Evolutionary conservation across 2,113 vertebrate genomes (phyloP), one percentile per base, ranked within the genome.

Genomic region (Ammodytes marinus): DNA sequence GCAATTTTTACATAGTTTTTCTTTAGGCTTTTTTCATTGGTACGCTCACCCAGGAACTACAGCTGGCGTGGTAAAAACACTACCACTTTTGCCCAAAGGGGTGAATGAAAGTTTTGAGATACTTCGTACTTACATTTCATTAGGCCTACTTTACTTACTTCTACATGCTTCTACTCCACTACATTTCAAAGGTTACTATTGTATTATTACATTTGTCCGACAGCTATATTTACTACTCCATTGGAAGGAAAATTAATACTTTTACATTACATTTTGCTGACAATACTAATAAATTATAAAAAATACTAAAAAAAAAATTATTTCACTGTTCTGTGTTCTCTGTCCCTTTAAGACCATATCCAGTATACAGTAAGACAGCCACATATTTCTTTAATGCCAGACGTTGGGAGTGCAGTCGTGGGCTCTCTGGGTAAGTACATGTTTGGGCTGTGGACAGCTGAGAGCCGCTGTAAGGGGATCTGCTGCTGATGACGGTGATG

Each of bases 401-500:
- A 77, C 88, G 46, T 49, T 27, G 27, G 27, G 27, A 27, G 27
- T 27, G 27, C 27, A 27, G 27, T 83, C 5, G 52, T 74, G 89
- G 73, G 89, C 85, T 78, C 58, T 83, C 68, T 57, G 87, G 69
- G 77, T 86, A 87, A 89, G 82, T 84, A 66, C 82, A 84, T 74
- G 92, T 86, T 86, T 88, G 82, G 57, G 79, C 86, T 79, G 87
- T 83, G 89, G 90, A 90, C 88, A 91, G 88, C 92, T 92, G 91
- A 92, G 90, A 81, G 83, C 85, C 72, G 90, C 61, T 89, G 92
- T 90, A 91, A 92, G 84, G 57, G 72, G 88, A 93, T 92, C 91
- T 84, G 86, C 84, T 54, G 88, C 83, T 85, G 91, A 89, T 90
- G 93, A 89, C 75, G 83, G 88, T 85, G 93, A 92, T 94, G 93